A percentile compares a stretch with the other conserved stretches of the same genome.
These are phyloP conservation scores for Sternarchorhynchus goeldii DNA, from an alignment of 2,797 vertebrate genomes.

Conservation along the genomic window DNA sequence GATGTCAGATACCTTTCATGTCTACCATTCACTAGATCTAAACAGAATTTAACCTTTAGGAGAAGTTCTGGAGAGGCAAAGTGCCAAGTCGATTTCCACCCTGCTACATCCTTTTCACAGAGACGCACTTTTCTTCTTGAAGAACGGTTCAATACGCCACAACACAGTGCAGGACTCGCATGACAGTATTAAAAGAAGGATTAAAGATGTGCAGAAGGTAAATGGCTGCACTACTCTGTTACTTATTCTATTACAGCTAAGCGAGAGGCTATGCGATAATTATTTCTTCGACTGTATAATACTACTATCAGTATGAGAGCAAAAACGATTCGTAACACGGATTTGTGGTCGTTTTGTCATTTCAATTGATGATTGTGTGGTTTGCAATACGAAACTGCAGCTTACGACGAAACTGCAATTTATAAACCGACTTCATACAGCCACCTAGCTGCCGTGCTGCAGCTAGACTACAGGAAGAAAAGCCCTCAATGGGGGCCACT, in stretches of 20 bases:
- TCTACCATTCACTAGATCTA: neutral
- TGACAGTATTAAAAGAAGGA: constrained; percentile 31
- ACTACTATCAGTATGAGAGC: neutral
- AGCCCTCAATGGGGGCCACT: constrained; percentile 57
- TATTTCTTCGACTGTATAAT: neutral
- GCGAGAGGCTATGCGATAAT: neutral
- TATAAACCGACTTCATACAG: constrained; percentile 57
- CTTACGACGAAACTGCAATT: constrained; percentile 4
- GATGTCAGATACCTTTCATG: constrained; percentile 4
- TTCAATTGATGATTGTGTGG: constrained; percentile 4
- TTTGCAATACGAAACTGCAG: constrained; percentile 6
- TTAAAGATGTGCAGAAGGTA: constrained; percentile 13
- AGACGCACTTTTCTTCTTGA: constrained; percentile 25
- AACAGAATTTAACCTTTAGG: constrained; percentile 12
- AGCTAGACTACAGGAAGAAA: constrained; percentile 26
- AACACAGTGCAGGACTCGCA: constrained; percentile 14
- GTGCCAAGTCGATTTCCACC: constrained; percentile 10
- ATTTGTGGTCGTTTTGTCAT: neutral
- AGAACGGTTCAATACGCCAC: constrained; percentile 33
- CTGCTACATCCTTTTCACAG: constrained; percentile 31
- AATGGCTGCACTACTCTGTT: neutral
- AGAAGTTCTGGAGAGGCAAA: constrained; percentile 14
- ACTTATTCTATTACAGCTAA: too few relatives aligned
- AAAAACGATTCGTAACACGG: neutral
- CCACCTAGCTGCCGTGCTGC: constrained; percentile 57